A percentile compares a stretch with the other conserved stretches of the same genome.
phyloP scores from a whole-genome alignment of 2,113 vertebrate species.

The Pygoscelis adeliae region DNA sequence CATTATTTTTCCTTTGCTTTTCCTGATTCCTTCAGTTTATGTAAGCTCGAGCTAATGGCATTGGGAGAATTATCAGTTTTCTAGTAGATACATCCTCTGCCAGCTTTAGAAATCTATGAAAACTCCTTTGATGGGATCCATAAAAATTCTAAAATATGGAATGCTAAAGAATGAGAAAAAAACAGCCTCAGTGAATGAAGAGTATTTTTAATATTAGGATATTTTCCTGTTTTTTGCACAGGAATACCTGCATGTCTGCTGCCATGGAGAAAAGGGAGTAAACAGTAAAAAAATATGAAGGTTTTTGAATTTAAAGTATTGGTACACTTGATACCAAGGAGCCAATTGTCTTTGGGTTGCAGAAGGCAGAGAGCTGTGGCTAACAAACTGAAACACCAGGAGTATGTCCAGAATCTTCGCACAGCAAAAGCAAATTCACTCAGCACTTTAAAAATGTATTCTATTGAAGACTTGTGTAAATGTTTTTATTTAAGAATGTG shows the following conservation, averaged over 20 bases:
- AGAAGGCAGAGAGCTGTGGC: neutral
- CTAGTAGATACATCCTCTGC: neutral
- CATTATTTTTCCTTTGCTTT: neutral
- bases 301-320: neutral
- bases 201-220: neutral
- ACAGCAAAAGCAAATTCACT: neutral
- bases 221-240: neutral
- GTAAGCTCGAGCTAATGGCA: neutral
- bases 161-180: neutral
- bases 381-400: neutral
- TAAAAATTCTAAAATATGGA: neutral
- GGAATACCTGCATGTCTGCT: neutral
- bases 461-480: neutral
- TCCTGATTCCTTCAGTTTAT: neutral
- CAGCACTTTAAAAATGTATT: neutral
- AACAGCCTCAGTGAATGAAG: neutral
- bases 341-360: neutral
- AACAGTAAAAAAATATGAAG: neutral
- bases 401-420: neutral
- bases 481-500: neutral
- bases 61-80: neutral
- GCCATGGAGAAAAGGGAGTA: neutral
- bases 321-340: neutral
- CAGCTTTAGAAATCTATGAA: neutral
- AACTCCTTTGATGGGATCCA: neutral